Percentiles rank a stretch among this genome's conserved stretches.
Conservation (phyloP, 2,888 invertebrate genomes). For the Cheilosia vulpina region DNA sequence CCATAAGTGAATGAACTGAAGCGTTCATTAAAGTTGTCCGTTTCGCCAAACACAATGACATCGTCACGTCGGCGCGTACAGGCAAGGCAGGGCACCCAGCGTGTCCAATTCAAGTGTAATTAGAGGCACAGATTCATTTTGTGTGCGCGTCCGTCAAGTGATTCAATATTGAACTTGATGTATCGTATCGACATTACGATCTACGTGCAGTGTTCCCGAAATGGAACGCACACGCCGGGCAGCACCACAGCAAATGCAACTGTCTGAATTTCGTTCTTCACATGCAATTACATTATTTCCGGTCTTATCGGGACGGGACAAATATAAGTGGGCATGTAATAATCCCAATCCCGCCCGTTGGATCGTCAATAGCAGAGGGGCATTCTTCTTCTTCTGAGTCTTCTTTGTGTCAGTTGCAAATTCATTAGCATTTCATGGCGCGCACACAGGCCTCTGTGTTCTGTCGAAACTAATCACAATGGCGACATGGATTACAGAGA, state of each 20-base stretch:
- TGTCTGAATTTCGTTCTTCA: slow-evolving; percentile 24
- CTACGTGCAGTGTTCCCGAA: not conserved
- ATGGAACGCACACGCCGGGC: slow-evolving; percentile 2
- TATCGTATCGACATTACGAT: slow-evolving; percentile 47
- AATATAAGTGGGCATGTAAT: slow-evolving; percentile 32
- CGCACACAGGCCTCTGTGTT: slow-evolving; percentile 1
- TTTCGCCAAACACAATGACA: slow-evolving; percentile 37
- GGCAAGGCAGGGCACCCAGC: slow-evolving; percentile 50
- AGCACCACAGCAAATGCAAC: slow-evolving; percentile 4
- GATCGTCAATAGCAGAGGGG: too few species aligned
- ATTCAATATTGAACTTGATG: slow-evolving; percentile 73
- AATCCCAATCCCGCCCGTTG: slow-evolving; percentile 47
- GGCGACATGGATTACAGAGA: slow-evolving; percentile 40
- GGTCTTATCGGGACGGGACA: slow-evolving; percentile 38
- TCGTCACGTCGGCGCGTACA: slow-evolving; percentile 40
- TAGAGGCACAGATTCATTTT: slow-evolving; percentile 57
- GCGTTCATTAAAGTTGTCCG: slow-evolving; percentile 57
- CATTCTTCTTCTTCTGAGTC: slow-evolving; percentile 15
- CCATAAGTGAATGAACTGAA: slow-evolving; percentile 71
- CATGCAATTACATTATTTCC: slow-evolving; percentile 64
- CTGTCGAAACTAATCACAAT: slow-evolving; percentile 30
- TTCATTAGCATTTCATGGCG: slow-evolving; percentile 61
- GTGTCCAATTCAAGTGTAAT: slow-evolving; percentile 72
- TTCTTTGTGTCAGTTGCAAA: slow-evolving; percentile 44
- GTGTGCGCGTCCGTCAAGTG: slow-evolving; percentile 54